Conservation (phyloP, 2,888 invertebrate genomes). For the Tinea semifulvella region DNA sequence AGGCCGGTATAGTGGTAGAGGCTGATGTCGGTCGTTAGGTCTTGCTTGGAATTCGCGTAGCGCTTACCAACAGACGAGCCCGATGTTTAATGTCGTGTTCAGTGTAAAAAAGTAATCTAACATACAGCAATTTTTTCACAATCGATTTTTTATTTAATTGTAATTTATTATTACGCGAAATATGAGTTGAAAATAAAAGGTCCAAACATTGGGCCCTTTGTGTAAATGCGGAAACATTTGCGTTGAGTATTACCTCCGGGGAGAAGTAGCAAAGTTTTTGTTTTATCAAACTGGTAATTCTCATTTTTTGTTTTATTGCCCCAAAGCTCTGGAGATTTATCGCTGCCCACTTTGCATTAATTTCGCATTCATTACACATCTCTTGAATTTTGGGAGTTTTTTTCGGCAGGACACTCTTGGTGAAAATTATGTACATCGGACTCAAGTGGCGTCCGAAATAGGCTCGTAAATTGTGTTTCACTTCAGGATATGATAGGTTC, state of each 20-base stretch:
- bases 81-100: too few relatives aligned
- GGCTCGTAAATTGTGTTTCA: constrained; percentile 20
- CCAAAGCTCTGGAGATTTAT: constrained; percentile 55
- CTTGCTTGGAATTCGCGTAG: too few relatives aligned
- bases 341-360: constrained; percentile 58
- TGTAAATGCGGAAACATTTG: constrained; percentile 10
- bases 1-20: too few relatives aligned
- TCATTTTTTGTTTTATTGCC: constrained; percentile 61
- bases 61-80: too few relatives aligned
- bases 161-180: background rate
- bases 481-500: constrained; percentile 11
- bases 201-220: constrained; percentile 7
- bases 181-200: background rate
- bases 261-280: constrained; percentile 46
- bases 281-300: constrained; percentile 59
- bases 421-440: constrained; percentile 35
- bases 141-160: too few relatives aligned
- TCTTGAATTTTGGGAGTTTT: constrained; percentile 40
- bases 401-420: constrained; percentile 33
- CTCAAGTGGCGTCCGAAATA: constrained; percentile 25
- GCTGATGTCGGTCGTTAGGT: too few relatives aligned
- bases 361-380: constrained; percentile 58
- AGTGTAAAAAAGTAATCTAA: too few relatives aligned
- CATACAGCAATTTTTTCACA: too few relatives aligned
- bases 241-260: constrained; percentile 8